Percentiles rank a stretch among this genome's conserved stretches.
Conservation (phyloP, 2,888 invertebrate genomes). For the Endotricha flammealis region DNA sequence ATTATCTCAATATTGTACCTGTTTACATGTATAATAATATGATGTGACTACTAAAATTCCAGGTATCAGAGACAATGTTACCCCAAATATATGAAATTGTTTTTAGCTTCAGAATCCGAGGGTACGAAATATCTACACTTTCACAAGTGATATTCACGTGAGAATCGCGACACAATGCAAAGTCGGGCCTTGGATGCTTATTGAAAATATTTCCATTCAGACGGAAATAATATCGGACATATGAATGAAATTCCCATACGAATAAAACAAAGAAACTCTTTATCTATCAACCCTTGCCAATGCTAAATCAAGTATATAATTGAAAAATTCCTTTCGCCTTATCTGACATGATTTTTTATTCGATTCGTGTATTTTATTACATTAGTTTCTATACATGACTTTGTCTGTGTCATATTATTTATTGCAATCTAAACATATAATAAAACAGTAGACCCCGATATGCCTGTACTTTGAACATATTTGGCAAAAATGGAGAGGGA, state of each 20-base stretch:
- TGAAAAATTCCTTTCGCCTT: constrained; percentile 31
- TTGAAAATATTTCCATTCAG: constrained; percentile 65
- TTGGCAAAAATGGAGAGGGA: no score
- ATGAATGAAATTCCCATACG: constrained; percentile 54
- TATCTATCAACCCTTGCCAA: constrained; percentile 28
- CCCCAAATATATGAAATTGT: neutral
- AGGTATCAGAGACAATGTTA: neutral
- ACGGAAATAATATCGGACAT: constrained; percentile 60
- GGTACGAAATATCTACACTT: constrained; percentile 25
- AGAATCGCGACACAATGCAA: constrained; percentile 41
- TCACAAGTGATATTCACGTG: constrained; percentile 33
- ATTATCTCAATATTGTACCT: no score
- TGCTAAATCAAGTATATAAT: constrained; percentile 43
- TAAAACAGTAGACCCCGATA: no score
- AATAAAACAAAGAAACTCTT: constrained; percentile 41
- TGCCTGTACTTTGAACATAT: no score
- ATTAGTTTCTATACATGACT: no score
- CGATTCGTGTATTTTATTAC: no score
- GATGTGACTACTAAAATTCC: neutral
- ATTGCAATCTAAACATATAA: no score
- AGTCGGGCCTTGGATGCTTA: constrained; percentile 44
- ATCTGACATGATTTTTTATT: neutral
- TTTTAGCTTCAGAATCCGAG: constrained; percentile 7
- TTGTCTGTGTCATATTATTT: no score
- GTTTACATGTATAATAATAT: no score